Conservation (phyloP, 2,797 vertebrate species). For the Dermochelys coriacea region DNA sequence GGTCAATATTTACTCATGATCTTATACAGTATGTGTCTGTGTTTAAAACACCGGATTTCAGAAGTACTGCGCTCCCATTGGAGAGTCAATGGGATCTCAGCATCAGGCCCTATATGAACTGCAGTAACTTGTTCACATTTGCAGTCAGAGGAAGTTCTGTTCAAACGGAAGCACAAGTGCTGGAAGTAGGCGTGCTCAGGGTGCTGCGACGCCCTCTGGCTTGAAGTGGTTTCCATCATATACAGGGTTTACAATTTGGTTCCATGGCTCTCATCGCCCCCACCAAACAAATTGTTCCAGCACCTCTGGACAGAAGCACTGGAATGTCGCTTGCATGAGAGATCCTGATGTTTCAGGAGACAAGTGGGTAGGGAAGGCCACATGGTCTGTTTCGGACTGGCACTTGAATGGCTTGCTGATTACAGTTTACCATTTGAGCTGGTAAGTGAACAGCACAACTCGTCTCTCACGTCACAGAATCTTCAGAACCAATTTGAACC, state of each 20-base stretch:
- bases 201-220: no score
- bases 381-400: neutral
- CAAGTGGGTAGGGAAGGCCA: neutral
- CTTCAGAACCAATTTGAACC: constrained; percentile 29
- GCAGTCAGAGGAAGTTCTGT: neutral
- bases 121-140: neutral
- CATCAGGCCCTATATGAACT: neutral
- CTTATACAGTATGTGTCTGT: neutral
- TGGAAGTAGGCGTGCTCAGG: neutral
- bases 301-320: no score
- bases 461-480: neutral
- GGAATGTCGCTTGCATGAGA: neutral
- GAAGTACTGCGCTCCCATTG: neutral
- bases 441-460: constrained; percentile 17
- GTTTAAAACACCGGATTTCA: neutral
- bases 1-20: neutral
- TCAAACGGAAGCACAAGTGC: neutral
- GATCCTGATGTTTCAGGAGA: neutral
- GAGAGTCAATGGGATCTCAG: neutral
- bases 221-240: no score
- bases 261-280: no score
- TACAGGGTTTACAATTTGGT: no score
- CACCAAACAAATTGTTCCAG: no score
- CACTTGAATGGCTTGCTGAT: neutral
- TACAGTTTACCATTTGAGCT: neutral